Conservation (phyloP, 2,888 invertebrate genomes). For the Lissocephala sabroskyi region DNA sequence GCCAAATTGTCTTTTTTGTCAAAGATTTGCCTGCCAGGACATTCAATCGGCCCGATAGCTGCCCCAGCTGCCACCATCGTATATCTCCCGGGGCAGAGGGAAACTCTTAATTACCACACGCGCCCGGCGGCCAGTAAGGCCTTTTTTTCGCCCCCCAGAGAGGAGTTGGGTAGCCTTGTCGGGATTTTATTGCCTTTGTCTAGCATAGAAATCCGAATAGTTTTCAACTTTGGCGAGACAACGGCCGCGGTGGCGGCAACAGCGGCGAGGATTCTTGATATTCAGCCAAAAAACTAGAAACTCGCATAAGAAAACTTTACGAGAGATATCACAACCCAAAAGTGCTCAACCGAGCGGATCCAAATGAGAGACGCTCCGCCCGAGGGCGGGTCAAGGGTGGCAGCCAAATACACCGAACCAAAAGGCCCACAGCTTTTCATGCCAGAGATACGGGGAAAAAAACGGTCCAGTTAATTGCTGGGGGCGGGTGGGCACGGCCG, state of each 20-base stretch:
- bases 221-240: conserved; percentile 50
- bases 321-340: conserved; percentile 38
- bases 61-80: neutral
- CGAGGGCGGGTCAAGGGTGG: neutral
- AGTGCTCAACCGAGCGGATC: conserved; percentile 9
- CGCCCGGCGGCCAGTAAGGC: neutral
- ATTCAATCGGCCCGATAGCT: neutral
- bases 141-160: neutral
- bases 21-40: conserved; percentile 10
- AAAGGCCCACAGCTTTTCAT: conserved; percentile 10
- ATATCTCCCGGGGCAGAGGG: no score
- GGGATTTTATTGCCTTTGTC: conserved; percentile 29
- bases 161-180: neutral
- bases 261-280: conserved; percentile 45
- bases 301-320: conserved; percentile 55
- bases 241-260: no score
- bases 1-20: conserved; percentile 22
- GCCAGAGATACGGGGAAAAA: neutral
- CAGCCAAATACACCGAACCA: conserved; percentile 45
- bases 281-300: conserved; percentile 52
- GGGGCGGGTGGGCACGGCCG: no score
- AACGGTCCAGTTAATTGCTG: conserved; percentile 30
- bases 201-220: conserved; percentile 39
- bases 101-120: neutral
- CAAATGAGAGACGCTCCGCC: no score